These are phyloP conservation scores for Uria lomvia DNA, from an alignment of 2,113 vertebrate genomes.

Conservation along the genomic window DNA sequence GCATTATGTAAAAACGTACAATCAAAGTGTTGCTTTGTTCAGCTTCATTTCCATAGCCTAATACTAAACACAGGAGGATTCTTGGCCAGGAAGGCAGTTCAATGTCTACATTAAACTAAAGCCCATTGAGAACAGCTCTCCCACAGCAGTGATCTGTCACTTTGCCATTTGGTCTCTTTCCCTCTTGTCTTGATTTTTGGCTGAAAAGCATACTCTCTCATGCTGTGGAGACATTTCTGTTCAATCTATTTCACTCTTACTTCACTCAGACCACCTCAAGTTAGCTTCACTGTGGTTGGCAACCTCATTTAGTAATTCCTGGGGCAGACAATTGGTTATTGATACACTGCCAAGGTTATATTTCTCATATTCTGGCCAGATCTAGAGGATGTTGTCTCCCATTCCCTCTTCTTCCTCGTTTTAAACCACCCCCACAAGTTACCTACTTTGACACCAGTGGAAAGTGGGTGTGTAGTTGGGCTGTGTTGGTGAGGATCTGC, in stretches of 20 bases:
- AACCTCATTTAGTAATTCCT: not conserved
- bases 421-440: not conserved
- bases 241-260: not conserved
- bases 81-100: not conserved
- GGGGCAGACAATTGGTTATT: not conserved
- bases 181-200: not conserved
- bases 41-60: not conserved
- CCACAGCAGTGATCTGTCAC: not conserved
- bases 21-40: not conserved
- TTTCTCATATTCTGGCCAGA: not conserved
- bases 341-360: not conserved
- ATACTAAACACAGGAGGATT: not conserved
- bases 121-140: constrained; percentile 6
- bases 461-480: not conserved
- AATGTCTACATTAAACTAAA: not conserved
- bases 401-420: not conserved
- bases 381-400: not conserved
- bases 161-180: constrained; percentile 35
- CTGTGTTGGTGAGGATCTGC: not conserved
- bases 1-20: not conserved
- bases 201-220: not conserved
- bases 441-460: not conserved
- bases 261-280: not conserved
- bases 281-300: not conserved
- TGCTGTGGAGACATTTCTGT: not conserved